phyloP scores from a whole-genome alignment of 1,140 invertebrate species.

The Battus philenor region DNA sequence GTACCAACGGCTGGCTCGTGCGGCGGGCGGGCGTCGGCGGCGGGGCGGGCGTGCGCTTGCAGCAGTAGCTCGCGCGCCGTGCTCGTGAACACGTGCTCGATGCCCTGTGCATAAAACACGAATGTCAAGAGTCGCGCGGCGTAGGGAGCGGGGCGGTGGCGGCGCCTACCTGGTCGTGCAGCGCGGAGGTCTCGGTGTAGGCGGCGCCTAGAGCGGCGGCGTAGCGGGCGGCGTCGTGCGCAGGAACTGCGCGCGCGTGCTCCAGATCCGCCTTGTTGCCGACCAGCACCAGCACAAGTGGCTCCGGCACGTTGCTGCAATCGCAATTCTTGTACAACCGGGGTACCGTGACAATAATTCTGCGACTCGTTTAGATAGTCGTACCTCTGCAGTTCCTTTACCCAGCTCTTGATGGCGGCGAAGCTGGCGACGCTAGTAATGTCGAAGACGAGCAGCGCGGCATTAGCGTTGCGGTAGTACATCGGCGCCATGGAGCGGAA shows the following conservation, averaged over 20 bases:
- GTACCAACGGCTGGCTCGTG: conserved; percentile 39
- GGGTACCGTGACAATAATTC: too few relatives aligned
- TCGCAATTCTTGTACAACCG: conserved; percentile 1
- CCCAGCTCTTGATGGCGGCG: conserved; percentile 86
- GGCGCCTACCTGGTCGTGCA: conserved; percentile 80
- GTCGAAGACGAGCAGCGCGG: conserved; percentile 91
- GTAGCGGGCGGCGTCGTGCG: conserved; percentile 84
- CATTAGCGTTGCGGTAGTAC: conserved; percentile 94
- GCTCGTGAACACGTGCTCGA: conserved; percentile 81
- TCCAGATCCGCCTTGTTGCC: conserved; percentile 90
- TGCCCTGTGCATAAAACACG: conserved; percentile 70
- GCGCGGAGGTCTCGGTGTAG: conserved; percentile 90
- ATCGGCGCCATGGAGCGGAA: conserved; percentile 93
- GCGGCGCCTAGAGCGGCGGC: conserved; percentile 88
- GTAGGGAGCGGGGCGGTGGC: background rate
- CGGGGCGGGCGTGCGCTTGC: conserved; percentile 29
- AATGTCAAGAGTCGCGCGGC: background rate
- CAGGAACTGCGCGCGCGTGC: conserved; percentile 78
- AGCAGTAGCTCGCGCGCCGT: conserved; percentile 78
- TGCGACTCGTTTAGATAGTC: too few relatives aligned
- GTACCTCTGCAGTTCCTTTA: conserved; percentile 83
- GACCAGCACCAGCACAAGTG: conserved; percentile 86
- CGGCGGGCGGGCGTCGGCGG: conserved; percentile 42
- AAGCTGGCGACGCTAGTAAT: conserved; percentile 86
- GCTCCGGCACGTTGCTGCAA: conserved; percentile 81